Base-by-base conservation (phyloP, 2,113 vertebrate species). In the Archilochus colubris region DNA sequence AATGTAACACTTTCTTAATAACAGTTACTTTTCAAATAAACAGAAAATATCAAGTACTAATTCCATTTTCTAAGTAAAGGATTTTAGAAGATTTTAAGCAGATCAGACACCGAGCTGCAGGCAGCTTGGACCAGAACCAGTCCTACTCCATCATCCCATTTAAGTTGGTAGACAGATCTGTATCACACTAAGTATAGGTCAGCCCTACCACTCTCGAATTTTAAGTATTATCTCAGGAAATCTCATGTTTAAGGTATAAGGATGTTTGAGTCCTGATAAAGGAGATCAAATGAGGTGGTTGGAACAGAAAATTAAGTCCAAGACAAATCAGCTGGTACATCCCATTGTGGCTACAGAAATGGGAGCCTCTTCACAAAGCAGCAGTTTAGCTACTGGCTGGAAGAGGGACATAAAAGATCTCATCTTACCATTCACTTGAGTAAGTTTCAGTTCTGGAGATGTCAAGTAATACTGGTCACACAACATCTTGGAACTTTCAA, bases 391-490 rank as follows among this genome's bases (percentile, higher is more conserved):
- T 54, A 64, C 58, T 0, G 0, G 57, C 0, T 20, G 3, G 15
- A 67, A 81, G 13, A 14, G 4, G 69, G 17, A 69, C 5, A 16
- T 61, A 44, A 83, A 57, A 72, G n/a, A 19, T 84, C 53, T 64
- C 36, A 58, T 96, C 98, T 99, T 97, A 99, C 99, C 98, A 55
- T 99, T 99, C 68, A 99, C 96, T 97, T 99, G 97, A 61, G 91
- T 98, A 92, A 99, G 98, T 77, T 98, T 98, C 97, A 99, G 95
- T 64, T 99, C 98, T 50, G 99, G 99, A 72, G 99, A 99, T 43
- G 98, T 98, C 88, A 99, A 97, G 88, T 99, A 99, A 97, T 99
- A 99, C 97, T 99, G 99, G 95, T 99, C 99, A 97, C 99, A 99
- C 78, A 99, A 98, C 99, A 99, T 96, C 96, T 98, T 99, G 53